Percentiles rank a stretch among this genome's conserved stretches.
phyloP scores from a whole-genome alignment of 2,113 vertebrate species.

The Pelodiscus sinensis region DNA sequence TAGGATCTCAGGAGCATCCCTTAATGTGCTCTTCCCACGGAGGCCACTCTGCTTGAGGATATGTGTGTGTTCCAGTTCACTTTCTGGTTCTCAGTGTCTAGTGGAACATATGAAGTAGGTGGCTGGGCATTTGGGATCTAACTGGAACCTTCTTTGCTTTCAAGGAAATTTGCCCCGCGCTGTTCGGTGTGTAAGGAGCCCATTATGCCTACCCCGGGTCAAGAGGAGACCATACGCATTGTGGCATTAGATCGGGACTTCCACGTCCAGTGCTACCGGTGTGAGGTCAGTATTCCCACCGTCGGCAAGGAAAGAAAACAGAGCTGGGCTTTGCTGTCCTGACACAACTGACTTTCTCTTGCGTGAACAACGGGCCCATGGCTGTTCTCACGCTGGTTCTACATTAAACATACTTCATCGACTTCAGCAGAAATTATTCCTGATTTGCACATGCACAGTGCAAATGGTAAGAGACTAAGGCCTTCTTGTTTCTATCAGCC shows the following conservation, averaged over 20 bases:
- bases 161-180: slow-evolving; percentile 96
- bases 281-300: slow-evolving; percentile 85
- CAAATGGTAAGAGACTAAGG: slow-evolving; percentile 48
- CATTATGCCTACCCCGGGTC: slow-evolving; percentile 96
- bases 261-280: slow-evolving; percentile 97
- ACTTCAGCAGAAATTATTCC: slow-evolving; percentile 43
- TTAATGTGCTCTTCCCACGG: background rate
- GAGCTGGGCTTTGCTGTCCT: background rate
- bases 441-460: background rate
- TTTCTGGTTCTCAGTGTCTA: background rate
- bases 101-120: background rate
- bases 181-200: slow-evolving; percentile 96
- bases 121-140: background rate
- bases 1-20: background rate
- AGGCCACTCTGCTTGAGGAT: background rate
- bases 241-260: slow-evolving; percentile 98
- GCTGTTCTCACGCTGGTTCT: background rate
- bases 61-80: background rate
- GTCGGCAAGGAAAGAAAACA: background rate
- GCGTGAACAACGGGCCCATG: fast-evolving
- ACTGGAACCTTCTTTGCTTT: background rate
- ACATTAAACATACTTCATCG: slow-evolving; percentile 33
- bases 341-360: fast-evolving
- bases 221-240: slow-evolving; percentile 98
- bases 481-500: slow-evolving; percentile 44